Percentiles rank a stretch among this genome's conserved stretches.
phyloP scores from a whole-genome alignment of 1,140 invertebrate genomes.

The Microplitis demolitor region DNA sequence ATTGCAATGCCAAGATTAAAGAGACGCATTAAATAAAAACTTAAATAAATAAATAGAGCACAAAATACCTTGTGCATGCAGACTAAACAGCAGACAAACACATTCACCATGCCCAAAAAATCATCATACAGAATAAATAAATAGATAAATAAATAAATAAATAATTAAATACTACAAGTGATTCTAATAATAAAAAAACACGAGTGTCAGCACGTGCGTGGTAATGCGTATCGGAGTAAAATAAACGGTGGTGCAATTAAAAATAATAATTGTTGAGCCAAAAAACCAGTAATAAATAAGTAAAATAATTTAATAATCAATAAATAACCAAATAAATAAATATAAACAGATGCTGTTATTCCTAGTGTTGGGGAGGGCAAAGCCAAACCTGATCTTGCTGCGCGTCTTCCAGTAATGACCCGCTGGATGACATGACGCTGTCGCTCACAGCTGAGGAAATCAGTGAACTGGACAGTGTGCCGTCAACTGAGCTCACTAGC shows the following conservation, averaged over 20 bases:
- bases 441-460: conserved; percentile 54
- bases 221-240: too few relatives aligned
- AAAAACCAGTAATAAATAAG: conserved; percentile 13
- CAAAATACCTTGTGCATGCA: conserved; percentile 45
- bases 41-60: conserved; percentile 36
- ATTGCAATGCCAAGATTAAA: conserved; percentile 42
- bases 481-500: conserved; percentile 48
- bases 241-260: too few relatives aligned
- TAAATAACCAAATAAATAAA: neutral
- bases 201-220: neutral
- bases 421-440: conserved; percentile 51
- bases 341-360: conserved; percentile 5
- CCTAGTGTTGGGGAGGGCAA: conserved; percentile 27
- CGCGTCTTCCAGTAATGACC: conserved; percentile 52
- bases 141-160: neutral
- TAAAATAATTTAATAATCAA: conserved; percentile 5
- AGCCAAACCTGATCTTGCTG: conserved; percentile 57
- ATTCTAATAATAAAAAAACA: neutral
- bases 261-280: neutral
- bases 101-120: conserved; percentile 45
- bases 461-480: conserved; percentile 48
- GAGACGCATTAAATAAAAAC: conserved; percentile 46
- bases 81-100: conserved; percentile 24
- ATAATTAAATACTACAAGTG: neutral
- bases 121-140: neutral